Evolutionary conservation across 2,888 invertebrate genomes (phyloP).

Genomic region (Drosophila formosana): DNA sequence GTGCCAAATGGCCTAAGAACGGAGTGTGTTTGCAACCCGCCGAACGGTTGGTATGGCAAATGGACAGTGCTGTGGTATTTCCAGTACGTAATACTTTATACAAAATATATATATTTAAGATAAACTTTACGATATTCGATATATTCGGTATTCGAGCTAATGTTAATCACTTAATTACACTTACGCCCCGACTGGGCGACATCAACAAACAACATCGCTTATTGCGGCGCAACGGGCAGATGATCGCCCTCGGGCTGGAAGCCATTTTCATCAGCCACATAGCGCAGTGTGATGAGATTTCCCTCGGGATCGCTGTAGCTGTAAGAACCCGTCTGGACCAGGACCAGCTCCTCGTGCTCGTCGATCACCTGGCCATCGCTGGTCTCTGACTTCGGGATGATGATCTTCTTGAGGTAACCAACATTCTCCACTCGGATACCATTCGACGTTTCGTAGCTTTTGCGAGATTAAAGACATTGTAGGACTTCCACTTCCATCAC

Average conservation of each 20-base stretch:
- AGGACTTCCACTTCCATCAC: neutral
- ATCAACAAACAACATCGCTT: conserved; percentile 21
- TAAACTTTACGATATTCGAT: conserved; percentile 23
- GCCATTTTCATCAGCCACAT: conserved; percentile 90
- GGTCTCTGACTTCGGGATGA: conserved; percentile 85
- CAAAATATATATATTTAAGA: conserved; percentile 32
- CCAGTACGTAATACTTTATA: conserved; percentile 72
- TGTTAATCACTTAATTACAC: conserved; percentile 52
- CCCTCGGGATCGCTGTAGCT: conserved; percentile 91
- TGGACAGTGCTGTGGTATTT: conserved; percentile 59
- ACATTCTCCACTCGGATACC: conserved; percentile 91
- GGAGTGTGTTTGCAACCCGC: conserved; percentile 16
- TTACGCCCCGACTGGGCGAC: conserved; percentile 23
- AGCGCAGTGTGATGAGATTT: conserved; percentile 88
- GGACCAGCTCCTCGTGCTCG: conserved; percentile 87
- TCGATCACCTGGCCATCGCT: conserved; percentile 85
- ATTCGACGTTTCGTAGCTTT: conserved; percentile 91
- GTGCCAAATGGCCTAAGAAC: conserved; percentile 48
- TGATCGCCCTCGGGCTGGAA: conserved; percentile 89
- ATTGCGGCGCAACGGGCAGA: conserved; percentile 86
- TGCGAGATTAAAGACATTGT: neutral
- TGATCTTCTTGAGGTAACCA: conserved; percentile 89
- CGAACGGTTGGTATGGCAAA: conserved; percentile 59
- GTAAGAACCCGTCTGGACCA: conserved; percentile 89
- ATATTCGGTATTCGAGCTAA: conserved; percentile 44